Evolutionary conservation across 1,140 invertebrate genomes (phyloP).

Genomic region (Coboldia fuscipes): DNA sequence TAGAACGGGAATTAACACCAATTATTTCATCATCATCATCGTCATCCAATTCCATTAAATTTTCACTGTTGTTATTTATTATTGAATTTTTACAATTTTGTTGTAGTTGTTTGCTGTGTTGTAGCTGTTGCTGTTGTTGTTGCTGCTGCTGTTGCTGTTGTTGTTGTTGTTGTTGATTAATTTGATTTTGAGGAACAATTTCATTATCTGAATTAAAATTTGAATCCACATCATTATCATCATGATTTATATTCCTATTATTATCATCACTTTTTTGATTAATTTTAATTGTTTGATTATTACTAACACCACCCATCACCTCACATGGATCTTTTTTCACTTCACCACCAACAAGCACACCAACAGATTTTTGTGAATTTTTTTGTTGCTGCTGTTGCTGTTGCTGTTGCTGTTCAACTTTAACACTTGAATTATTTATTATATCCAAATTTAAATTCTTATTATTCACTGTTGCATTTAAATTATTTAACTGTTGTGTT

Average conservation of each 20-base stretch:
- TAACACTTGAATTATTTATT: not conserved
- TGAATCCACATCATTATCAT: constrained; percentile 22
- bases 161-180: constrained; percentile 17
- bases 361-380: constrained; percentile 13
- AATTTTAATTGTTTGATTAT: constrained; percentile 19
- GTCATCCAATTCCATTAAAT: constrained; percentile 6
- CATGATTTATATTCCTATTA: constrained; percentile 17
- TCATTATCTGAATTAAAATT: too few relatives aligned
- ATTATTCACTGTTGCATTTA: not conserved
- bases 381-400: constrained; percentile 11
- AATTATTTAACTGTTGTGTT: not conserved
- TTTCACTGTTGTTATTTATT: not conserved
- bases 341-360: too few relatives aligned
- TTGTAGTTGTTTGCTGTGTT: too few relatives aligned
- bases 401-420: too few relatives aligned
- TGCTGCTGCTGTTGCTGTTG: constrained; percentile 9
- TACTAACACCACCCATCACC: constrained; percentile 5
- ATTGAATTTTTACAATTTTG: not conserved
- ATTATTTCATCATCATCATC: constrained; percentile 17
- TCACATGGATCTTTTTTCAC: too few relatives aligned
- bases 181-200: constrained; percentile 20
- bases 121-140: too few relatives aligned
- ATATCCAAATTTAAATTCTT: not conserved
- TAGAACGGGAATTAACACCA: constrained; percentile 13
- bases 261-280: constrained; percentile 25